phyloP scores from a whole-genome alignment of 2,113 vertebrate genomes.

The Setophaga coronata region DNA sequence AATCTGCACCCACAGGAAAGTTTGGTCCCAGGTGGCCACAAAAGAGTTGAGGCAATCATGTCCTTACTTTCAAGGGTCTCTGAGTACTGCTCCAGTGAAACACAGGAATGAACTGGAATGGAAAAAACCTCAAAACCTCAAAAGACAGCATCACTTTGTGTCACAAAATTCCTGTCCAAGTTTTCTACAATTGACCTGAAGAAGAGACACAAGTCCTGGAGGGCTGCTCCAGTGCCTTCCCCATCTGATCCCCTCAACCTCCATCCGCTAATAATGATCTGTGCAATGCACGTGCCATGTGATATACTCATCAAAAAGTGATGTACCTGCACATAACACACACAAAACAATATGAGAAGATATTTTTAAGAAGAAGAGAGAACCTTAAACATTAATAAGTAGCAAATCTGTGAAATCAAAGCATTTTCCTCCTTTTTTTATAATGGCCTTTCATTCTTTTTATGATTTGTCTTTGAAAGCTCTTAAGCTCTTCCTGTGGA shows the following conservation, averaged over 20 bases:
- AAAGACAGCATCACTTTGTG: neutral
- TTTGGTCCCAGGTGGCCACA: neutral
- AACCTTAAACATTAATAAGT: conserved; percentile 82
- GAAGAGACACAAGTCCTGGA: neutral
- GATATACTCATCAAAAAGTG: conserved; percentile 77
- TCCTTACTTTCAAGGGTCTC: neutral
- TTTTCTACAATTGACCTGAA: neutral
- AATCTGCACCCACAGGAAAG: neutral
- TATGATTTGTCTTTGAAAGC: conserved; percentile 87
- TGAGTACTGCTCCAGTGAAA: neutral
- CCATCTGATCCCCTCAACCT: neutral
- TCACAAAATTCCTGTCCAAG: rapidly evolving
- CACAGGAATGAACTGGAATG: neutral
- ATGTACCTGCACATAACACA: conserved; percentile 65
- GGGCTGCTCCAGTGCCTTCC: neutral
- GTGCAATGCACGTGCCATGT: conserved; percentile 54
- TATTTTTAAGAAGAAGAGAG: conserved; percentile 73
- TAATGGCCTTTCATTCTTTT: conserved; percentile 85
- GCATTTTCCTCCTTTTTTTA: conserved; percentile 76
- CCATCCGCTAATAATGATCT: conserved; percentile 9
- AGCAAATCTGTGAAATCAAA: conserved; percentile 79
- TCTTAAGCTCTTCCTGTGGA: conserved; percentile 78
- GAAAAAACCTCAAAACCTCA: rapidly evolving
- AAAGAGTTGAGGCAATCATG: neutral
- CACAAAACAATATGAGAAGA: conserved; percentile 73